Evolutionary conservation across 2,797 vertebrate genomes (phyloP).

Genomic region (Neosalanx taihuensis): DNA sequence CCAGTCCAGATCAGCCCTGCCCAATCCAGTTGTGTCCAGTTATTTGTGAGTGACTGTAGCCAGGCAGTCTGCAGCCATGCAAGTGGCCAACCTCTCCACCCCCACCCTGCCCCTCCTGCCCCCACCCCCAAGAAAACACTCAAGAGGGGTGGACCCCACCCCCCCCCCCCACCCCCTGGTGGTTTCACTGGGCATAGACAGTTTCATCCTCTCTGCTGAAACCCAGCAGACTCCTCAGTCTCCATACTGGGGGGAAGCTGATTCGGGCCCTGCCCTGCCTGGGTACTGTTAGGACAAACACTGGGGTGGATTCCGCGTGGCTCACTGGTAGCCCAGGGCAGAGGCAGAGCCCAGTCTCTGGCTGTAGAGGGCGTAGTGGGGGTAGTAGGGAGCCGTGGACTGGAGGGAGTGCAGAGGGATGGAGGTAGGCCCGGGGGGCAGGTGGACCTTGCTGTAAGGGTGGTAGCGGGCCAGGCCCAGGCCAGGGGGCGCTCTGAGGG

Average conservation of each 20-base stretch:
- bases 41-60: neutral
- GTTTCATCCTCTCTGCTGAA: constrained; percentile 36
- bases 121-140: constrained; percentile 19
- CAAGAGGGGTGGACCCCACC: constrained; percentile 70
- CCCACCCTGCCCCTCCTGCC: neutral
- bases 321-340: constrained; percentile 92
- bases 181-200: neutral
- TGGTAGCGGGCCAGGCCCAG: constrained; percentile 94
- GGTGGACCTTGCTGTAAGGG: constrained; percentile 92
- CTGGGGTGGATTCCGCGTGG: constrained; percentile 73
- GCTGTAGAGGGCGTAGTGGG: constrained; percentile 93
- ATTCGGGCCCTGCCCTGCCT: constrained; percentile 66
- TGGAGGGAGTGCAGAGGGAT: constrained; percentile 89
- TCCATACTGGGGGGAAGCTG: constrained; percentile 66
- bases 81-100: neutral
- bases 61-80: constrained; percentile 33
- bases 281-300: constrained; percentile 62
- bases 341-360: constrained; percentile 95
- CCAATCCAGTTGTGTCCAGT: neutral
- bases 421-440: constrained; percentile 80
- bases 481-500: constrained; percentile 88
- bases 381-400: constrained; percentile 89
- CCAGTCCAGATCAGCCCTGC: neutral
- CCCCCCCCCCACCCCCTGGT: too few relatives aligned
- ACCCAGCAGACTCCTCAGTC: neutral